These are phyloP conservation scores for Hormaphis cornu DNA, from an alignment of 1,140 invertebrate species.

Conservation along the genomic window DNA sequence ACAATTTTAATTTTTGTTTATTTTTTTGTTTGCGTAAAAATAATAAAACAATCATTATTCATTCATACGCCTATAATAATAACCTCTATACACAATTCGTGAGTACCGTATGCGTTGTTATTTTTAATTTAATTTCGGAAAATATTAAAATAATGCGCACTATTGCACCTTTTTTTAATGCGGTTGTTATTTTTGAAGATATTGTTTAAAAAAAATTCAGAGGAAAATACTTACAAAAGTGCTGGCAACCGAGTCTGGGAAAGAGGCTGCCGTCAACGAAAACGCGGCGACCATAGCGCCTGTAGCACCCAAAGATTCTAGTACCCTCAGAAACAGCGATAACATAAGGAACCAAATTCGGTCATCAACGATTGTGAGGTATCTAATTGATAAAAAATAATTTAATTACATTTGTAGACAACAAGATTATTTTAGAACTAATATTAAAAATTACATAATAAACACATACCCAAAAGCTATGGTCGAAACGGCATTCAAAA, in stretches of 20 bases:
- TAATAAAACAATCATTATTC: no score
- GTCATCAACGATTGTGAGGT: slow-evolving; percentile 47
- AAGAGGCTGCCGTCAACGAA: slow-evolving; percentile 53
- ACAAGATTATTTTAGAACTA: neutral
- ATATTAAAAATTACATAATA: slow-evolving; percentile 26
- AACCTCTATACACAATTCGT: no score
- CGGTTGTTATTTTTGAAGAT: neutral
- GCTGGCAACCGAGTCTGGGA: slow-evolving; percentile 52
- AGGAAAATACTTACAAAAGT: slow-evolving; percentile 48
- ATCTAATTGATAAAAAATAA: slow-evolving; percentile 40
- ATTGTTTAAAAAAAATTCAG: neutral
- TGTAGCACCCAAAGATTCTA: slow-evolving; percentile 55
- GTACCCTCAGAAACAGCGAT: slow-evolving; percentile 50
- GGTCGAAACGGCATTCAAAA: slow-evolving; percentile 45
- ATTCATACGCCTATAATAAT: no score
- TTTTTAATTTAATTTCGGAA: no score
- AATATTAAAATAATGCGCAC: no score
- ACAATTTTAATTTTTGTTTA: no score
- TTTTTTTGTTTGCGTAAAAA: no score
- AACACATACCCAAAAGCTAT: slow-evolving; percentile 52
- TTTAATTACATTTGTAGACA: neutral
- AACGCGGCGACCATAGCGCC: slow-evolving; percentile 55
- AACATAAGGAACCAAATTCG: slow-evolving; percentile 50
- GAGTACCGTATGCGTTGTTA: no score
- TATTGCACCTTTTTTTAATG: neutral